A percentile compares a stretch with the other conserved stretches of the same genome.
These are phyloP conservation scores for Thymallus thymallus DNA, from an alignment of 2,113 vertebrate species.

Conservation along the genomic window DNA sequence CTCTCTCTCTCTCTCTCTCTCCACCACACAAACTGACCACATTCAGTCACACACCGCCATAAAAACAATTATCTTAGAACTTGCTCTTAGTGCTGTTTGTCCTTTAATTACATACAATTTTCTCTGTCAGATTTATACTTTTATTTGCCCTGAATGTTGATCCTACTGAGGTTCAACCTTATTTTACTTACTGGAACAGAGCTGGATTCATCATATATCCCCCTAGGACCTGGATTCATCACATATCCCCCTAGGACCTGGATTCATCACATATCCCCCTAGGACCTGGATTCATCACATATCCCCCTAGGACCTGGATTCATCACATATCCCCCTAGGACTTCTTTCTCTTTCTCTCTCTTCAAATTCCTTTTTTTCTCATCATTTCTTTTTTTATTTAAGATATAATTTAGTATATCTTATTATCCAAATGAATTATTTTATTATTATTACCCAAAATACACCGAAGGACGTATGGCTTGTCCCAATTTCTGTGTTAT, in stretches of 20 bases:
- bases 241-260: too few relatives aligned
- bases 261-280: too few relatives aligned
- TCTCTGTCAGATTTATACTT: constrained; percentile 52
- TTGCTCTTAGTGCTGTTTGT: constrained; percentile 63
- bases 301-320: constrained; percentile 44
- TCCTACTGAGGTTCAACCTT: constrained; percentile 66
- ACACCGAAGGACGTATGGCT: constrained; percentile 62
- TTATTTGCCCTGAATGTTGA: constrained; percentile 67
- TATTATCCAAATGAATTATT: constrained; percentile 76
- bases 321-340: too few relatives aligned
- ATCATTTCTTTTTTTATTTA: constrained; percentile 44
- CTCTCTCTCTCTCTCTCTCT: constrained; percentile 25
- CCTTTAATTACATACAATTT: constrained; percentile 68
- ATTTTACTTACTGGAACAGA: constrained; percentile 60
- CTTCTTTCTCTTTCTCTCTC: too few relatives aligned
- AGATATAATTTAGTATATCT: too few relatives aligned
- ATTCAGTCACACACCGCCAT: constrained; percentile 63
- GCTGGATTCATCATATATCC: too few relatives aligned
- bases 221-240: too few relatives aligned
- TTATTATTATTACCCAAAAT: too few relatives aligned
- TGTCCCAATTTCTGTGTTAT: constrained; percentile 63
- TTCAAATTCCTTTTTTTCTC: constrained; percentile 45
- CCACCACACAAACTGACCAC: constrained; percentile 53
- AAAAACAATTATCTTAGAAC: constrained; percentile 63
- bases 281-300: constrained; percentile 64